These are phyloP conservation scores for Drosophila fuyamai DNA, from an alignment of 1,140 invertebrate species.

Conservation along the genomic window DNA sequence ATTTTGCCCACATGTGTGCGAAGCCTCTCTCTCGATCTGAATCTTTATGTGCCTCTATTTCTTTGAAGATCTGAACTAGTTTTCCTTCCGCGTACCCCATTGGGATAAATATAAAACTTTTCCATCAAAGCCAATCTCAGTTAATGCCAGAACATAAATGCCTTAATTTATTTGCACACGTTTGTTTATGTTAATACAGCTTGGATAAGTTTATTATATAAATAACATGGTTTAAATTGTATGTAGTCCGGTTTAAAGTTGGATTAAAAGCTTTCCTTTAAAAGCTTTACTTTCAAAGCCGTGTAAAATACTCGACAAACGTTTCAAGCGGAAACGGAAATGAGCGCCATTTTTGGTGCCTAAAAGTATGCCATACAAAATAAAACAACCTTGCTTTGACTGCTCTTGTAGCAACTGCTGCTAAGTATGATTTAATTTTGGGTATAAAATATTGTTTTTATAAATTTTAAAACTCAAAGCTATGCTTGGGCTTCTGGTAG, in stretches of 20 bases:
- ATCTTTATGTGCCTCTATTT: slow-evolving; percentile 25
- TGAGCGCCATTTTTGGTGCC: background rate
- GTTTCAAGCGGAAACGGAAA: slow-evolving; percentile 50
- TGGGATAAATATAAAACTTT: slow-evolving; percentile 10
- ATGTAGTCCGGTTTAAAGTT: slow-evolving; percentile 45
- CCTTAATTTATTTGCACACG: slow-evolving; percentile 21
- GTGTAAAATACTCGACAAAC: slow-evolving; percentile 1
- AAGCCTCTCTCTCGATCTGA: slow-evolving; percentile 54
- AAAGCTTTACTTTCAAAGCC: slow-evolving; percentile 16
- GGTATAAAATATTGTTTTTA: background rate
- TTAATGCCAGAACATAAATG: background rate
- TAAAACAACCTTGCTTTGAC: background rate
- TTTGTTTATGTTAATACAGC: slow-evolving; percentile 23
- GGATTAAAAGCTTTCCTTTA: background rate
- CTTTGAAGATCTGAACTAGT: slow-evolving; percentile 67
- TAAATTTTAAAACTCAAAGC: slow-evolving; percentile 23
- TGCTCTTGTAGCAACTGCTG: slow-evolving; percentile 68
- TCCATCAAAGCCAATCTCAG: slow-evolving; percentile 5
- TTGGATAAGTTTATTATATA: slow-evolving; percentile 12
- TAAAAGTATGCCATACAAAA: slow-evolving; percentile 43
- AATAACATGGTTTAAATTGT: background rate
- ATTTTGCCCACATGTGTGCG: slow-evolving; percentile 30
- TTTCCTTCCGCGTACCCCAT: slow-evolving; percentile 40
- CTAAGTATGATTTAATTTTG: slow-evolving; percentile 52
- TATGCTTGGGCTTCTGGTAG: slow-evolving; percentile 59